Evolutionary conservation across 2,888 invertebrate genomes (phyloP).

Genomic region (Mesodorylaimus sp.): DNA sequence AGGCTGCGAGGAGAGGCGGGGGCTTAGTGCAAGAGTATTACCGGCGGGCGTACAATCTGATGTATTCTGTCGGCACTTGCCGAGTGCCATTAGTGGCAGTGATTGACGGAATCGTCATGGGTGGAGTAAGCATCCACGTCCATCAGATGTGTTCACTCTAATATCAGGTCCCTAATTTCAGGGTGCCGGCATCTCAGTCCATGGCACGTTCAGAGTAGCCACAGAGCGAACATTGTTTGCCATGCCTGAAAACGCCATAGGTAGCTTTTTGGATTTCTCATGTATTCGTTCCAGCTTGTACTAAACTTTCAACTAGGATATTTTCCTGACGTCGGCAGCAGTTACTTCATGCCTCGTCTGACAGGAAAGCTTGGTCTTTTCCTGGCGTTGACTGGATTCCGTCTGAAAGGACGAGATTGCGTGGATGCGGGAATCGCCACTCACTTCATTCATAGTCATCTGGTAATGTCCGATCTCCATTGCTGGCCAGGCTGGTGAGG

Average conservation of each 20-base stretch:
- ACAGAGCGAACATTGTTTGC: conserved; percentile 85
- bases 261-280: conserved; percentile 25
- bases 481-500: too few relatives aligned
- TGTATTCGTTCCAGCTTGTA: too few relatives aligned
- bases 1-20: conserved; percentile 38
- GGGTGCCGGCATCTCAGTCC: conserved; percentile 82
- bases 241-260: conserved; percentile 98
- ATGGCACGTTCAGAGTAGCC: conserved; percentile 75
- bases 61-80: conserved; percentile 53
- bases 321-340: conserved; percentile 89
- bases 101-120: conserved; percentile 91
- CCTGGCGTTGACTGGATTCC: conserved; percentile 66
- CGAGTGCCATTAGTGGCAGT: conserved; percentile 75
- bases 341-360: conserved; percentile 68
- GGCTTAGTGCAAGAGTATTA: conserved; percentile 53
- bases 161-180: too few relatives aligned
- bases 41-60: conserved; percentile 60
- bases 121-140: conserved; percentile 57
- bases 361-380: conserved; percentile 67
- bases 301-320: conserved; percentile 47
- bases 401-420: conserved; percentile 57
- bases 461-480: too few relatives aligned
- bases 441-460: conserved; percentile 53
- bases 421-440: conserved; percentile 75
- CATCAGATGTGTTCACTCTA: too few relatives aligned